Conservation (phyloP, 2,113 vertebrate genomes). For the Psilopsiagon aurifrons region DNA sequence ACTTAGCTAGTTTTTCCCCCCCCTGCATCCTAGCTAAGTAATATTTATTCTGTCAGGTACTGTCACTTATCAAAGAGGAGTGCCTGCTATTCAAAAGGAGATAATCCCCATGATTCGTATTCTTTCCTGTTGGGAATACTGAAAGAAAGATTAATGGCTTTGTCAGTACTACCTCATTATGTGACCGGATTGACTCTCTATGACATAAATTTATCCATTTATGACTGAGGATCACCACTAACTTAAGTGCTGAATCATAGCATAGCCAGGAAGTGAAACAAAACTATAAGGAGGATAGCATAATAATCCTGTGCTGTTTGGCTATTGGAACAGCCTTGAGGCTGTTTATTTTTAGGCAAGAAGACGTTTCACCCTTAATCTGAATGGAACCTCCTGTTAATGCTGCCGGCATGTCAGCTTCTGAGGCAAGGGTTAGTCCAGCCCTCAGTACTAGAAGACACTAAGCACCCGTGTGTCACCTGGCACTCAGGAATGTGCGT, state of each 20-base stretch:
- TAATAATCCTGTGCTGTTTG: neutral
- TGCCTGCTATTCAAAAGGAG: neutral
- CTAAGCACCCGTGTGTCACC: neutral
- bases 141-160: neutral
- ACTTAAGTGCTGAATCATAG: neutral
- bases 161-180: neutral
- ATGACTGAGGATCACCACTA: neutral
- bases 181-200: neutral
- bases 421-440: neutral
- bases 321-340: neutral
- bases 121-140: neutral
- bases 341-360: neutral
- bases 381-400: neutral
- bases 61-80: neutral
- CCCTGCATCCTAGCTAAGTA: neutral
- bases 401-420: neutral
- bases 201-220: neutral
- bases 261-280: neutral
- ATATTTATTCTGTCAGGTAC: neutral
- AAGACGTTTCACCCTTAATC: neutral
- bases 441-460: neutral
- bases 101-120: rapidly evolving
- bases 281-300: neutral
- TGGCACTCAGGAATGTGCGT: neutral
- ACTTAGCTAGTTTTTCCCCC: neutral